Percentiles rank a stretch among this genome's conserved stretches.
phyloP scores from a whole-genome alignment of 2,113 vertebrate genomes.

The Colius striatus region DNA sequence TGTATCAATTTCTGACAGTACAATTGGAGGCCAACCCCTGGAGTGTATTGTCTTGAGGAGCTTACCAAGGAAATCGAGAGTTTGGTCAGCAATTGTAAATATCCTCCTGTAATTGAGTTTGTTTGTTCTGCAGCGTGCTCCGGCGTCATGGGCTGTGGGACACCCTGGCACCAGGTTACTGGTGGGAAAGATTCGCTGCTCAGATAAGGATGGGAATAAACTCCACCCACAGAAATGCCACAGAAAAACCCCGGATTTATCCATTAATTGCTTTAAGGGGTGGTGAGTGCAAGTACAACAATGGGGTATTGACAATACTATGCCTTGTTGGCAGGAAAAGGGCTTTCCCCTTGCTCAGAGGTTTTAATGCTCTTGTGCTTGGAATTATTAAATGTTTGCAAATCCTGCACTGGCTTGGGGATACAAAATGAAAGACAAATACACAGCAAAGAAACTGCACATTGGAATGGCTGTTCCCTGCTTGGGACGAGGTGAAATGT shows the following conservation, averaged over 20 bases:
- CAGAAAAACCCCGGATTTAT: conserved; percentile 74
- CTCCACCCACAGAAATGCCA: conserved; percentile 77
- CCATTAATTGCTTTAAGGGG: conserved; percentile 77
- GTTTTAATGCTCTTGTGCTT: conserved; percentile 51
- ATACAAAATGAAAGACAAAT: conserved; percentile 5
- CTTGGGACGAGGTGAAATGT: not conserved
- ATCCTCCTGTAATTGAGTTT: conserved; percentile 76
- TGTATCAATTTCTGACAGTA: conserved; percentile 73
- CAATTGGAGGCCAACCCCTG: conserved; percentile 51
- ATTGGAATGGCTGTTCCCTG: not conserved
- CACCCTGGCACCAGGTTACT: conserved; percentile 87
- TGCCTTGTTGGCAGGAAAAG: conserved; percentile 78
- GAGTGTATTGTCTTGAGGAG: conserved; percentile 75
- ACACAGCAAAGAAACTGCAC: not conserved
- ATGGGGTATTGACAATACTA: conserved; percentile 78
- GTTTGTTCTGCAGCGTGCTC: conserved; percentile 74
- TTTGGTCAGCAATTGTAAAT: conserved; percentile 81
- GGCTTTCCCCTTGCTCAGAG: conserved; percentile 68
- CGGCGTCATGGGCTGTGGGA: conserved; percentile 72
- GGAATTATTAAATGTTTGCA: conserved; percentile 39
- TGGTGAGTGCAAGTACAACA: conserved; percentile 73
- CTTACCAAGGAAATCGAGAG: conserved; percentile 78
- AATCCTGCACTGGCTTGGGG: not conserved
- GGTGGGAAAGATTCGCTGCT: conserved; percentile 81
- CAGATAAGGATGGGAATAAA: conserved; percentile 82